Conservation (phyloP, 2,113 vertebrate species). For the Rhagologus leucostigma region DNA sequence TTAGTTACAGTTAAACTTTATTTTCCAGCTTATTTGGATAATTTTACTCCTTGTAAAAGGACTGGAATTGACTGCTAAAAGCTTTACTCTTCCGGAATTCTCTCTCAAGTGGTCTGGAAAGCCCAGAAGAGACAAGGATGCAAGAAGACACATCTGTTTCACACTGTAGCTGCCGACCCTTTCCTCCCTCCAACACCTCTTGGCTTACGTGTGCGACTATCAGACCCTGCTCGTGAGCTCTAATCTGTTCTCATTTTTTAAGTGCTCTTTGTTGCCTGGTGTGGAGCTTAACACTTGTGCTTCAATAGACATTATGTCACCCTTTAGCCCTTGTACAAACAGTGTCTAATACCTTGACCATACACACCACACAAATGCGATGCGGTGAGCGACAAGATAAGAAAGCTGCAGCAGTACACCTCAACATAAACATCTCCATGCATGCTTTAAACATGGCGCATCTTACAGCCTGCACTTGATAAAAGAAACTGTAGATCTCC, state of each 20-base stretch:
- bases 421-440: not conserved
- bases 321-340: slow-evolving; percentile 67
- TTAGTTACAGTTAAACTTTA: not conserved
- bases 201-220: not conserved
- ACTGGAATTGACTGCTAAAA: not conserved
- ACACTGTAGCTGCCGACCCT: not conserved
- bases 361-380: not conserved
- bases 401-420: not conserved
- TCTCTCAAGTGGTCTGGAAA: slow-evolving; percentile 8
- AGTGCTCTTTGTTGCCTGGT: slow-evolving; percentile 61
- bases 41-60: not conserved
- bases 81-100: not conserved
- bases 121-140: not conserved
- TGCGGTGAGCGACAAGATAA: slow-evolving; percentile 70
- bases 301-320: slow-evolving; percentile 81
- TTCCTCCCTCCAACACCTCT: not conserved
- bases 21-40: slow-evolving; percentile 27
- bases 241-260: slow-evolving; percentile 68
- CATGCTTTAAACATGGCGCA: not conserved
- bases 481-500: not conserved
- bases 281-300: slow-evolving; percentile 36
- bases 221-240: slow-evolving; percentile 14
- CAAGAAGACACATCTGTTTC: not conserved
- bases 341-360: slow-evolving; percentile 65
- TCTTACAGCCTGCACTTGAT: not conserved